Conservation (phyloP, 2,888 invertebrate genomes). For the Rhingia campestris region DNA sequence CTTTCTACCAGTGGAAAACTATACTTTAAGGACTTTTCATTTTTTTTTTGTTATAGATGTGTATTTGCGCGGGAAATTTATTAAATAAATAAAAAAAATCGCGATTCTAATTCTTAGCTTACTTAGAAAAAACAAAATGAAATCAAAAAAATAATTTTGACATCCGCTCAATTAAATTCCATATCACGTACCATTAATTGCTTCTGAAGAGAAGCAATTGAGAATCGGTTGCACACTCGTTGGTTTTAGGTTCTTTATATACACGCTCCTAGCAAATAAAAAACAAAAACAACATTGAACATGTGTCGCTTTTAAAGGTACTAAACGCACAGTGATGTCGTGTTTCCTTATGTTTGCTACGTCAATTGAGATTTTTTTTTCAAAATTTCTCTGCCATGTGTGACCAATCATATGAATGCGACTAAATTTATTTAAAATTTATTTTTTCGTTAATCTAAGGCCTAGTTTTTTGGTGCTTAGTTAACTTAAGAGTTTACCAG, state of each 20-base stretch:
- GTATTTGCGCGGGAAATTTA: not conserved
- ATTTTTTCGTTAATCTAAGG: too few species aligned
- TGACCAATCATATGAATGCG: too few species aligned
- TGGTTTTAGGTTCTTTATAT: slow-evolving; percentile 2
- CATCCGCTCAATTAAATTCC: slow-evolving; percentile 59
- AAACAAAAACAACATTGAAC: not conserved
- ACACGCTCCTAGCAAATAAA: not conserved
- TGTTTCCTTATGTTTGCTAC: not conserved
- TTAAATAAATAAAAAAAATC: not conserved
- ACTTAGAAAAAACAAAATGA: slow-evolving; percentile 3
- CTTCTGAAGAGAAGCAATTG: slow-evolving; percentile 23
- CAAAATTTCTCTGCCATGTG: too few species aligned
- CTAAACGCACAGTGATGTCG: not conserved
- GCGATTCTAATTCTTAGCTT: not conserved
- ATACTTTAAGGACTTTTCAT: not conserved
- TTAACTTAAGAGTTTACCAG: too few species aligned
- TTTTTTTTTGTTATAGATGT: not conserved
- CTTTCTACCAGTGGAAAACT: not conserved
- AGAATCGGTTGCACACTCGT: not conserved
- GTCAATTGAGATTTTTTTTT: too few species aligned
- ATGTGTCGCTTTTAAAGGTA: not conserved
- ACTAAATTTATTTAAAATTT: too few species aligned
- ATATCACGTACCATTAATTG: slow-evolving; percentile 57
- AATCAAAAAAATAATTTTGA: slow-evolving; percentile 11
- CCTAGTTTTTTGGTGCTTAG: too few species aligned